These are phyloP conservation scores for Erinaceus europaeus DNA, from an alignment of 2,113 vertebrate genomes.

Conservation along the genomic window DNA sequence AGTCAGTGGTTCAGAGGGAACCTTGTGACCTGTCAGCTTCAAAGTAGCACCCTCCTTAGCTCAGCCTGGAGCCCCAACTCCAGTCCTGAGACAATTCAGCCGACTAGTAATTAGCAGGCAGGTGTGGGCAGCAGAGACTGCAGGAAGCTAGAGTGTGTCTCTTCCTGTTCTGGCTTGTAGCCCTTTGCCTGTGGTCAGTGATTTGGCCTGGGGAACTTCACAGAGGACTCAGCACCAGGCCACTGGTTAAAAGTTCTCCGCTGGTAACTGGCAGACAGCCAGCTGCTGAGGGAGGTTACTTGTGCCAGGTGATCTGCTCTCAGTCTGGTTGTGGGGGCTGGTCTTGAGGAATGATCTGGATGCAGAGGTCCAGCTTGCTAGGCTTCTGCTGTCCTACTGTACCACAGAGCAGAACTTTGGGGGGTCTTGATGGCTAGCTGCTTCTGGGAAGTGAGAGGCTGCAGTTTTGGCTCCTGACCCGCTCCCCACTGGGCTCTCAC, in stretches of 20 bases:
- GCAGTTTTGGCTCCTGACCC: neutral
- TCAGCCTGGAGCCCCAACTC: neutral
- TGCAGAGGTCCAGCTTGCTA: neutral
- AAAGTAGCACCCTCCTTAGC: no score
- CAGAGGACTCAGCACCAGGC: neutral
- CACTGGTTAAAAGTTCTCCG: no score
- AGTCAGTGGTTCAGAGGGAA: no score
- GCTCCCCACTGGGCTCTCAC: neutral
- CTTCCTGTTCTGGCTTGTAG: neutral
- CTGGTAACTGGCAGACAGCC: no score
- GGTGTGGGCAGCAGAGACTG: neutral
- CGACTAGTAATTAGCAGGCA: neutral
- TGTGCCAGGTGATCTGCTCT: no score
- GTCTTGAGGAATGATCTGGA: no score
- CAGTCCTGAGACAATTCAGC: neutral
- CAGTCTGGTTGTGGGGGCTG: no score
- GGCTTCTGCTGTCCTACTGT: neutral
- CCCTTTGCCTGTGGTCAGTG: no score
- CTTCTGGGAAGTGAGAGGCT: neutral
- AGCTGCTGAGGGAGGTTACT: no score
- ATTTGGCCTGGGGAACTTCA: no score
- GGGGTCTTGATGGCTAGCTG: neutral
- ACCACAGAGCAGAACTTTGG: neutral
- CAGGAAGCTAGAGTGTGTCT: neutral
- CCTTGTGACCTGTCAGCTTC: neutral